These are phyloP conservation scores for Rhyacophila evoluta DNA, from an alignment of 2,888 invertebrate genomes.

Conservation along the genomic window DNA sequence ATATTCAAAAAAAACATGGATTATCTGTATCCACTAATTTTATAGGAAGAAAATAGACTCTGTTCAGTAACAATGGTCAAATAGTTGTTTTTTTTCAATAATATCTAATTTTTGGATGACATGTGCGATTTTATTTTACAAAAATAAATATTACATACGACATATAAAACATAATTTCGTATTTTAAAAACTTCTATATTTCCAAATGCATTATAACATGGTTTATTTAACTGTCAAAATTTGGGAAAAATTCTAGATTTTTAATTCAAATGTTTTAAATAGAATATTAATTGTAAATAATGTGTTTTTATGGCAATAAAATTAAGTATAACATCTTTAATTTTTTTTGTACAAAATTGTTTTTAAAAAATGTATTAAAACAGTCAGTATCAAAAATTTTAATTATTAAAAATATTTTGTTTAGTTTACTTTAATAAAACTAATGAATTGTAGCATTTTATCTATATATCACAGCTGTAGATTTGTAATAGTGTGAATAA, in stretches of 20 bases:
- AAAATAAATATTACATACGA: background rate
- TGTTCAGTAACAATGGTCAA: background rate
- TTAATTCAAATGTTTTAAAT: too few relatives aligned
- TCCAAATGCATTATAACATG: background rate
- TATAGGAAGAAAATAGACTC: background rate
- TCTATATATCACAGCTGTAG: conserved; percentile 14
- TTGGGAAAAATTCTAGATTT: too few relatives aligned
- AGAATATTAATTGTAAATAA: too few relatives aligned
- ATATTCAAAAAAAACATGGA: background rate
- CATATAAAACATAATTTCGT: background rate
- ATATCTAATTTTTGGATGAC: too few relatives aligned
- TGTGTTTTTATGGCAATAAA: background rate
- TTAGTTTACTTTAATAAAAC: background rate
- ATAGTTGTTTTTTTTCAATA: background rate
- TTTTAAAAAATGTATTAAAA: background rate
- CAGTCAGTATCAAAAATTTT: too few relatives aligned
- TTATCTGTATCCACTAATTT: background rate
- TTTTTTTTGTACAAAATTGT: background rate
- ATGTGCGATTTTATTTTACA: background rate
- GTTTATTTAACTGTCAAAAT: too few relatives aligned
- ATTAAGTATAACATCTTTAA: background rate
- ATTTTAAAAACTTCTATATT: background rate
- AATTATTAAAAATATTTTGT: too few relatives aligned
- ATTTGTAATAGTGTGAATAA: background rate
- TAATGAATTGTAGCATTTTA: background rate